Evolutionary conservation across 2,113 vertebrate genomes (phyloP).

Genomic region (Sakesphorus luctuosus): DNA sequence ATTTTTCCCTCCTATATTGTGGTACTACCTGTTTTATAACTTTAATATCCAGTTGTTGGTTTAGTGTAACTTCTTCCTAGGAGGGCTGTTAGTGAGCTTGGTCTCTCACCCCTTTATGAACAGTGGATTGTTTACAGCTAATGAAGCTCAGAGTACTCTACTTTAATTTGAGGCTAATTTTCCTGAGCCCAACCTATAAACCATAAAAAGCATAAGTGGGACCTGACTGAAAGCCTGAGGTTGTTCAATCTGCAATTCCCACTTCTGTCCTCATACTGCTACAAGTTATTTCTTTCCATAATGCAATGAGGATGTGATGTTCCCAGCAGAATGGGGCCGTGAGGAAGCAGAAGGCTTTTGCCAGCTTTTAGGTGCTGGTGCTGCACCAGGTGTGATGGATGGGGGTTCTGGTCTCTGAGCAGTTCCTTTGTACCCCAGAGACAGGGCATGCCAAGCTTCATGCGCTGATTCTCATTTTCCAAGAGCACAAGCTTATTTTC

Average conservation of each 20-base stretch:
- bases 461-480: not conserved
- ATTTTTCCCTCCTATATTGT: not conserved
- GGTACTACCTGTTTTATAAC: constrained; percentile 34
- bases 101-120: constrained; percentile 53
- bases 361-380: not conserved
- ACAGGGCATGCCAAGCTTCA: not conserved
- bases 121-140: constrained; percentile 53
- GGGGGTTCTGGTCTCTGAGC: not conserved
- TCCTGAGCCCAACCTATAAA: not conserved
- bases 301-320: fast-evolving
- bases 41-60: constrained; percentile 54
- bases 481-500: not conserved
- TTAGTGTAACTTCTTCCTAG: not conserved
- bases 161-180: constrained; percentile 57
- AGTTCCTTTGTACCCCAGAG: not conserved
- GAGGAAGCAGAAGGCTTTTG: not conserved
- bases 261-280: not conserved
- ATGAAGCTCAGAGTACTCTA: constrained; percentile 27
- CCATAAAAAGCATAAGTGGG: not conserved
- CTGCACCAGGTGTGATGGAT: not conserved
- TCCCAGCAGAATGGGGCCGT: not conserved
- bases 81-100: not conserved
- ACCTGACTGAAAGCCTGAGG: not conserved
- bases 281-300: not conserved
- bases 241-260: not conserved